Conservation (phyloP, 2,113 vertebrate genomes). For the Leptocoma aspasia region DNA sequence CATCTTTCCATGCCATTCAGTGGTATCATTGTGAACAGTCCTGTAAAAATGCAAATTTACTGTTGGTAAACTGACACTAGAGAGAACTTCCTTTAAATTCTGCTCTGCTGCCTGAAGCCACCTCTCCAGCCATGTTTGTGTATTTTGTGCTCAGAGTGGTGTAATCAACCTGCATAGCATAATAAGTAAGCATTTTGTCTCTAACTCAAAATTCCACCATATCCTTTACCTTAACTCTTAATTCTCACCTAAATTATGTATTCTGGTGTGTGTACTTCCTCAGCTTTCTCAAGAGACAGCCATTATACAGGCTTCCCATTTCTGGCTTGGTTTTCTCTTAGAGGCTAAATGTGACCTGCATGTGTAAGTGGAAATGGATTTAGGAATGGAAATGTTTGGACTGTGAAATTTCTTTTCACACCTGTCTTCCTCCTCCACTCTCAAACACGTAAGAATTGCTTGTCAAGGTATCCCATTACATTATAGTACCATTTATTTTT, state of each 20-base stretch:
- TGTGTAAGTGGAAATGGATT: neutral
- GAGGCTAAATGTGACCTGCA: neutral
- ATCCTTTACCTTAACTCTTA: neutral
- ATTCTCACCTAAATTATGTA: neutral
- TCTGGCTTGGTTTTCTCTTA: neutral
- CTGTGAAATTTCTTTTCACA: accelerated
- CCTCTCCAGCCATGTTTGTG: neutral
- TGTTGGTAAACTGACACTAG: neutral
- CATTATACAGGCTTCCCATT: neutral
- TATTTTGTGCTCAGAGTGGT: neutral
- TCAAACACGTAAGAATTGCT: neutral
- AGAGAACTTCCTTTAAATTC: neutral
- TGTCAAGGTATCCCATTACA: neutral
- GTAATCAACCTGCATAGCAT: neutral
- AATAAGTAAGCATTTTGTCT: neutral
- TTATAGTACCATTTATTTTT: neutral
- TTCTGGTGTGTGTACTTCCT: neutral
- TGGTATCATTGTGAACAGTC: neutral
- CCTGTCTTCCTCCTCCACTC: neutral
- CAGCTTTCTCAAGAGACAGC: neutral
- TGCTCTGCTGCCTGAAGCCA: neutral
- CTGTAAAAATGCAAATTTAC: neutral
- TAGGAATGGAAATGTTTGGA: neutral
- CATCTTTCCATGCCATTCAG: neutral
- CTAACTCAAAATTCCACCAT: neutral